Evolutionary conservation across 2,888 invertebrate genomes (phyloP), one percentile per base, ranked within the genome.

Genomic region (Limnephilus marmoratus): DNA sequence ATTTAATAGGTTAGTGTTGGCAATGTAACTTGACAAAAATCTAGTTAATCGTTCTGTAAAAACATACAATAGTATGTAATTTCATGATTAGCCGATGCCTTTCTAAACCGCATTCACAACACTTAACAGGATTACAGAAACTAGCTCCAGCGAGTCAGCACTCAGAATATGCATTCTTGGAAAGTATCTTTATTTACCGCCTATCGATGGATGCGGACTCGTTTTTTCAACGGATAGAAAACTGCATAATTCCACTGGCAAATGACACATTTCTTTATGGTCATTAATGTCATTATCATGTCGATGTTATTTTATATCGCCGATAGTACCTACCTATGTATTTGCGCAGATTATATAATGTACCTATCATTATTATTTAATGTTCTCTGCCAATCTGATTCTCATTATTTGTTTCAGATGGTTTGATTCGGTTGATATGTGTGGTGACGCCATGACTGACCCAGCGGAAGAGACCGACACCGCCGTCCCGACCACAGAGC

Each of bases 371-470:
- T 49, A 49, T 49, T 49, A 15, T 49, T 49, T 49, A 15, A 49
- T 49, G 18, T 68, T 68, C 7, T 68, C 7, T 68, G 24, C 11
- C 4, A 24, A 68, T 68, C 24, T 68, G 24, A 24, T 3, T 68
- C 9, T 82, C 18, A 34, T 29, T 87, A 53, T 87, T 87, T 37
- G 29, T 87, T 87, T 68, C 68, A 87, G 87, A 87, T 87, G 87
- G 68, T 87, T 34, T 87, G 87, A 87, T 15, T 31, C 53, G 18
- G 31, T 53, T 53, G 13, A 37, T 29, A 49, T 41, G 90, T 41
- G 91, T 81, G 91, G 91, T 31, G 81, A 86, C 68, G 91, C 81
- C 15, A 91, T 91, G 91, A 87, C 83, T n/a, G 91, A 91, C 41
- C 91, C 91, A 15, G 68, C 41, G 29, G 86, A 86, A 37, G 86